phyloP scores from a whole-genome alignment of 2,797 vertebrate species.

The Clarias pachynema region DNA sequence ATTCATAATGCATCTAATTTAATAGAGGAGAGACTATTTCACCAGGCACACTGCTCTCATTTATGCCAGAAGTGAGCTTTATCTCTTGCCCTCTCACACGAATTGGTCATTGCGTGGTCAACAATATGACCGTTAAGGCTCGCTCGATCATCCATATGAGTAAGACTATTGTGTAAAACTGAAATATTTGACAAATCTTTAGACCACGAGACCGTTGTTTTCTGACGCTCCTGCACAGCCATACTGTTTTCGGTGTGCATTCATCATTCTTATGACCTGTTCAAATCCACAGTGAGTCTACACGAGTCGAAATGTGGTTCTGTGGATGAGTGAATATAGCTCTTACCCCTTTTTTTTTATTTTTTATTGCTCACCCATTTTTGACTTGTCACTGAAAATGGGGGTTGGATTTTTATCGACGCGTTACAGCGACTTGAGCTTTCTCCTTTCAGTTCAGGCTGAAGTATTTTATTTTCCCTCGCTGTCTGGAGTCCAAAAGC shows the following conservation, averaged over 20 bases:
- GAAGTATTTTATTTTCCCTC: constrained; percentile 58
- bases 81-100: neutral
- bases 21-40: constrained; percentile 66
- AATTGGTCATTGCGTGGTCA: constrained; percentile 35
- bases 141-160: constrained; percentile 36
- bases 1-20: constrained; percentile 59
- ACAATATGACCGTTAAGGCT: constrained; percentile 19
- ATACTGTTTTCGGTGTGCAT: constrained; percentile 36
- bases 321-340: constrained; percentile 45
- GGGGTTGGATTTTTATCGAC: constrained; percentile 56
- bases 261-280: constrained; percentile 46
- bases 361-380: constrained; percentile 48
- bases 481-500: constrained; percentile 62
- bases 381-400: constrained; percentile 54
- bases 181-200: constrained; percentile 46
- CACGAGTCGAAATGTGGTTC: constrained; percentile 6
- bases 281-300: constrained; percentile 41
- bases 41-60: constrained; percentile 55
- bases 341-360: neutral
- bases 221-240: constrained; percentile 46
- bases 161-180: constrained; percentile 45
- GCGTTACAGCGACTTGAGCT: constrained; percentile 47
- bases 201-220: constrained; percentile 39
- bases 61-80: constrained; percentile 36
- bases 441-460: constrained; percentile 55